Base-by-base conservation (phyloP, 1,140 invertebrate species). In the Antheraea pernyi region DNA sequence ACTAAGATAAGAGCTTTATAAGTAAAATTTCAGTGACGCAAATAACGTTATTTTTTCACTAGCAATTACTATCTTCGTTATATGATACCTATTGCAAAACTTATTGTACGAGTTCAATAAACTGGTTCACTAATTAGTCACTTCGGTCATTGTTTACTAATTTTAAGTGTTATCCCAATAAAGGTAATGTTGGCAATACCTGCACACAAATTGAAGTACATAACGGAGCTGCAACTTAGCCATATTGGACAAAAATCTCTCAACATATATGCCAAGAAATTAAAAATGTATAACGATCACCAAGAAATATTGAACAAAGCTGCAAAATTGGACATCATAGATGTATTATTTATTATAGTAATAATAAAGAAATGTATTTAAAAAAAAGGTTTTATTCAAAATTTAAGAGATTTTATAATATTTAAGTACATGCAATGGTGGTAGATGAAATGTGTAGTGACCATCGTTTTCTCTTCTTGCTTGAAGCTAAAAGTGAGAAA, bases 181-280 rank as follows among this genome's bases (percentile, higher is more conserved):
- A 62, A 91, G 89, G 83, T 91, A 48, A 85, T 91, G 84, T 36
- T 77, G 19, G 69, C 71, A n/a, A 89, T 91, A 73, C 69, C 78
- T 10, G 66, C 85, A 30, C 59, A 76, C 11, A 85, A 73, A 60
- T 68, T 91, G 36, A 75, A 74, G 63, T 68, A 82, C 66, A 69
- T 91, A 9, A 84, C 85, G 7, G 84, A 89, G 4, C 59, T 65
- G 19, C 89, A 91, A 69, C 59, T 86, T 8, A 72, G 75, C 13
- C 79, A 84, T 65, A 70, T 91, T 9, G 71, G 73, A n/a, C 71
- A 75, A 11, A 91, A 85, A 46, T 30, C 83, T 0, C 70, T 80
- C 0, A 89, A 89, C 19, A 86, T 91, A 19, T 68, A 89, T 16
- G 67, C 79, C 0, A 80, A 73, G 36, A 89, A 87, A 73, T 68